Conservation (phyloP, 2,113 vertebrate genomes). For the Bos indicus region DNA sequence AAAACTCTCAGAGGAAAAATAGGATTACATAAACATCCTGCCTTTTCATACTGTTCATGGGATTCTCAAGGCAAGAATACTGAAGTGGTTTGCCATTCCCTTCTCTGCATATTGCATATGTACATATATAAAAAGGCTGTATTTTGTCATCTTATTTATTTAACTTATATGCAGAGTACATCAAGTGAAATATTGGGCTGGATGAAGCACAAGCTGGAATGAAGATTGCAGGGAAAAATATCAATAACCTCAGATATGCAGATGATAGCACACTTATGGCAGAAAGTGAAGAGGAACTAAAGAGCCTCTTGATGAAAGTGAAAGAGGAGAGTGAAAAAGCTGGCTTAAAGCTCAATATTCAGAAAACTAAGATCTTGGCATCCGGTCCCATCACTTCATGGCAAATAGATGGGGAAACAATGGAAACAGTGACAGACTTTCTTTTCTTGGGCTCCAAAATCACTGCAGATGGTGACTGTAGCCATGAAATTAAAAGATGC, state of each 20-base stretch:
- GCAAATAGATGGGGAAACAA: background rate
- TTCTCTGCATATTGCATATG: background rate
- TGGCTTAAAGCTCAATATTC: background rate
- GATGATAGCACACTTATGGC: background rate
- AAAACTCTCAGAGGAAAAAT: background rate
- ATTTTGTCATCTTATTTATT: background rate
- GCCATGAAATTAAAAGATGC: background rate
- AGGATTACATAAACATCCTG: background rate
- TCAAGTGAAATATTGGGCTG: background rate
- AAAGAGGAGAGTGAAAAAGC: background rate
- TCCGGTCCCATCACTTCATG: background rate
- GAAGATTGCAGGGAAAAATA: background rate
- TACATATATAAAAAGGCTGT: background rate
- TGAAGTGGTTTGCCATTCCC: background rate
- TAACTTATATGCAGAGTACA: background rate
- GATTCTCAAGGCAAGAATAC: background rate
- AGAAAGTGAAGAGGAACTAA: background rate
- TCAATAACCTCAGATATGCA: background rate
- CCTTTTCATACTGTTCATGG: background rate
- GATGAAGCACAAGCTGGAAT: background rate
- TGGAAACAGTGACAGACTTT: background rate
- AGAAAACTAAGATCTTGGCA: background rate
- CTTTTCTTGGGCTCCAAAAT: background rate
- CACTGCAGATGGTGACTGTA: background rate
- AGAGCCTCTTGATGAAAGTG: background rate